Evolutionary conservation across 1,140 invertebrate genomes (phyloP), one percentile per base, ranked within the genome.

Genomic region (Drosophila pachea): DNA sequence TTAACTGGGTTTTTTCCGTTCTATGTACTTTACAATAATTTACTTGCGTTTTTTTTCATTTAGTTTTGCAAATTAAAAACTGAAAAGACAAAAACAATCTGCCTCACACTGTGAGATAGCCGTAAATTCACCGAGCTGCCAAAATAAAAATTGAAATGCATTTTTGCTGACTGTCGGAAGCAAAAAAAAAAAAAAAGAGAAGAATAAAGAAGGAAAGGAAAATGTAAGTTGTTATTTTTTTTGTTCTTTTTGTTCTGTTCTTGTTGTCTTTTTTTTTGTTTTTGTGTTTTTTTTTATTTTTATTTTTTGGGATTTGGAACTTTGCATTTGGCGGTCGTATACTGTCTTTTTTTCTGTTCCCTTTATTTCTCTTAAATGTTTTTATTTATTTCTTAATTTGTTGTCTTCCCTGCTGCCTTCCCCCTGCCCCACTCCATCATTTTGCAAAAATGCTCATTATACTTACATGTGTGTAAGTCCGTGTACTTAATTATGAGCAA

Each of bases 151-250:
- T 63, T 64, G 61, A 68, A 72, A 75, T 62, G 56, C 53, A 59
- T 59, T 60, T 58, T 63, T 59, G 67, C 76, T 78, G 78, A 81
- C 78, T 64, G 54, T 42, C 50, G 29, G 32, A 48, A 70, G 64
- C 62, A 12, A 40, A 40, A 4, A n/a, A 40, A 70, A 68, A 66
- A 12, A 40, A 40, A 4, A n/a, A 40, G 40, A 14, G 3, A 1
- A 43, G 12, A 43, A 43, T 7, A 22, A 43, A 9, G 38, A 12
- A 22, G 22, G n/a, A 0, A 40, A 43, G 7, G 14, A 14, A 78
- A 72, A 74, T 73, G 78, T 82, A 84, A 82, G 78, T 82, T 62
- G 66, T 59, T 73, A 42, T 59, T 16, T 42, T 7, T 11, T 49
- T 42, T 12, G 1, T 12, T 42, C 11, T 35, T 43, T 14, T 31